phyloP scores from a whole-genome alignment of 2,888 invertebrate genomes.

The Orchesella flavescens region DNA sequence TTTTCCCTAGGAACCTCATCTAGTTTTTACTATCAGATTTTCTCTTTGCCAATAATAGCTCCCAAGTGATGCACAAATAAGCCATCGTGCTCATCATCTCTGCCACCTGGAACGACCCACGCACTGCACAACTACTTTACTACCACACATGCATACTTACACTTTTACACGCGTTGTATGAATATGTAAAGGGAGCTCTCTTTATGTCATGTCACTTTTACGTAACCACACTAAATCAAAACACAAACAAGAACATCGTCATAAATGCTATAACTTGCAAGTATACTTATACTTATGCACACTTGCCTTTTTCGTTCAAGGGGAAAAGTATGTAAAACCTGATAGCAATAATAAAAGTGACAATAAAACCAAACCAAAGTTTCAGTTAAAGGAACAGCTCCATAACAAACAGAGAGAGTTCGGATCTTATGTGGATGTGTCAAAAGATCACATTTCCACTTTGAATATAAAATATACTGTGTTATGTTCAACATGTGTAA shows the following conservation, averaged over 20 bases:
- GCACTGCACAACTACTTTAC: no score
- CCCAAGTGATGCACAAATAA: conserved; percentile 59
- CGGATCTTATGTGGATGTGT: no score
- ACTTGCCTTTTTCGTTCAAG: no score
- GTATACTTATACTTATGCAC: neutral
- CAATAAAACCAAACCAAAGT: neutral
- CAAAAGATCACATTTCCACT: conserved; percentile 46
- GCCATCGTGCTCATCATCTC: conserved; percentile 57
- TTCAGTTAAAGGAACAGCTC: neutral
- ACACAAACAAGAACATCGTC: conserved; percentile 20
- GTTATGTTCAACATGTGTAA: neutral
- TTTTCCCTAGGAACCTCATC: conserved; percentile 33
- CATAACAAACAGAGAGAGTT: neutral
- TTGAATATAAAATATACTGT: conserved; percentile 2
- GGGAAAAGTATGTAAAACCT: conserved; percentile 6
- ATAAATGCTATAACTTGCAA: neutral
- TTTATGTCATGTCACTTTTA: conserved; percentile 31
- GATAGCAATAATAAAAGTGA: neutral
- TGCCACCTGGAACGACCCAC: conserved; percentile 57
- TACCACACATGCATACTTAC: neutral
- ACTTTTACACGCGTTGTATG: neutral
- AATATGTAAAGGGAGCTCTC: neutral
- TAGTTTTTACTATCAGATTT: conserved; percentile 51
- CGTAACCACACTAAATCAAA: conserved; percentile 55
- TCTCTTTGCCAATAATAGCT: conserved; percentile 56